A percentile compares a stretch with the other conserved stretches of the same genome.
These are phyloP conservation scores for Luffia ferchaultella DNA, from an alignment of 2,888 invertebrate genomes.

Conservation along the genomic window DNA sequence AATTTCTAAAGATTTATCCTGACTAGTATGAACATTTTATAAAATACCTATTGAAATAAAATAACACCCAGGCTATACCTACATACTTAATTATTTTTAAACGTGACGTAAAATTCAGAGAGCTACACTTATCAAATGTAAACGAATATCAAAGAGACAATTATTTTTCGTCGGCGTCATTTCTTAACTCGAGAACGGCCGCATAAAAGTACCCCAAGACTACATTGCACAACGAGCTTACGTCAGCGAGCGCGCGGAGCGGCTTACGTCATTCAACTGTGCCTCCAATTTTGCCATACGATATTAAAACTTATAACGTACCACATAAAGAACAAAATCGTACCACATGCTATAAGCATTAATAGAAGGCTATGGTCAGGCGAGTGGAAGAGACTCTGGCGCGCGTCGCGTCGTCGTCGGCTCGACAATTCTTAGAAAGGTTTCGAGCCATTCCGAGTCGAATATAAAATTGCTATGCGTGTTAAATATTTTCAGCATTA, in stretches of 20 bases:
- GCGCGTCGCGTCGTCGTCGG: conserved; percentile 56
- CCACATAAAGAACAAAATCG: conserved; percentile 31
- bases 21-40: no score
- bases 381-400: conserved; percentile 63
- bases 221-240: conserved; percentile 65
- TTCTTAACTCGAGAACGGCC: conserved; percentile 13
- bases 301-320: conserved; percentile 38
- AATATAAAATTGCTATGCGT: no score
- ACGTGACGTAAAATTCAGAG: no score
- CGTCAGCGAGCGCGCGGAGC: conserved; percentile 59
- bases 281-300: conserved; percentile 27
- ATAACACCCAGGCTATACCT: no score
- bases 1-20: no score
- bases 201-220: conserved; percentile 55
- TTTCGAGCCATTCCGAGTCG: no score
- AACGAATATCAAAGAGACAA: not conserved
- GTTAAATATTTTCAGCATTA: no score
- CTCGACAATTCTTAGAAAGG: conserved; percentile 61
- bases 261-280: conserved; percentile 62
- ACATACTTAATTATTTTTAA: no score
- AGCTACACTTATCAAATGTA: no score
- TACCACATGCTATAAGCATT: conserved; percentile 33
- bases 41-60: no score
- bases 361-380: conserved; percentile 61
- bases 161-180: not conserved